Evolutionary conservation across 2,797 vertebrate species (phyloP), one percentile per base, ranked within the genome.

Genomic region (Tangara arthus): DNA sequence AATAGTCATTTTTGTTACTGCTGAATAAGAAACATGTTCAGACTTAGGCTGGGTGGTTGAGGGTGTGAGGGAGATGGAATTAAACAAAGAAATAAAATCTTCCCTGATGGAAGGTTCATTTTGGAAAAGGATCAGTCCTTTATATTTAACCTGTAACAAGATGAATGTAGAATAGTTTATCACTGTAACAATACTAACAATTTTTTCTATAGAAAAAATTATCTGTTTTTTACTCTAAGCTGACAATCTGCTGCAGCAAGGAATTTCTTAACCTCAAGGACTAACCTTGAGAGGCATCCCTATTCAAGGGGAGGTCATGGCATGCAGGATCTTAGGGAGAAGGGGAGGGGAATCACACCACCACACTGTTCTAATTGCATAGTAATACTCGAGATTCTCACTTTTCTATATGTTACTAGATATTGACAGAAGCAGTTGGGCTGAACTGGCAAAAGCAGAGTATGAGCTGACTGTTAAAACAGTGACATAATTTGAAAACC

Each of bases 1-100:
- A 20, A 42, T 17, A 13, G 5, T 49, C 0, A 2, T 63, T 76
- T 92, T 87, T 1, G 2, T 12, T 53, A 8, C 7, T 34, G 8
- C 12, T 72, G 44, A 92, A 24, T 41, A 63, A 49, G 34, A 89
- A 63, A 9, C 5, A 79, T 15, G 5, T 30, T 89, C 37, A 57
- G 52, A 64, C 21, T 32, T 64, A 30, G 1, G 3, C 17, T 79
- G 27, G 4, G 13, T 27, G 23, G 9, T 4, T 16, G 13, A 6
- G 5, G 13, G 5, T 68, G 10, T 44, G 26, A 59, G 3, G 5
- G 3, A n/a, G 32, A 5, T 11, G 7, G 8, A 47, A 66, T 30
- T 60, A 30, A 44, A 69, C 23, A 52, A 82, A n/a, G 16, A 21
- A 32, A 12, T 42, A 11, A 23, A 5, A 6, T 60, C 26, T 69